phyloP scores from a whole-genome alignment of 2,113 vertebrate species.

The Labeo catla region DNA sequence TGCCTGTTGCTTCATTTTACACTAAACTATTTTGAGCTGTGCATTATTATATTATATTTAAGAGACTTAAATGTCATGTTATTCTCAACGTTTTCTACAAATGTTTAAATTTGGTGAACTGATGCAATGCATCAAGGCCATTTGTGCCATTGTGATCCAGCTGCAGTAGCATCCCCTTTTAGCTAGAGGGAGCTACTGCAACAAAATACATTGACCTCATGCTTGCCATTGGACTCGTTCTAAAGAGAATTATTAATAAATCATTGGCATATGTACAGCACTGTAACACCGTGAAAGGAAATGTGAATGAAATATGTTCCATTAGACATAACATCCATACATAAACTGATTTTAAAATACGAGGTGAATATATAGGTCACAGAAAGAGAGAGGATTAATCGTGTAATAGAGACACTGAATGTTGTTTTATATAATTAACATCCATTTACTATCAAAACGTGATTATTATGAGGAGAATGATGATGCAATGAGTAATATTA shows the following conservation, averaged over 20 bases:
- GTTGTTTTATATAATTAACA: background rate
- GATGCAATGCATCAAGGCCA: background rate
- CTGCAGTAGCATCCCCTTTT: slow-evolving; percentile 63
- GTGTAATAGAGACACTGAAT: background rate
- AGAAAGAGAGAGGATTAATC: background rate
- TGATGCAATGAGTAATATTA: background rate
- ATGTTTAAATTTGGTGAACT: background rate
- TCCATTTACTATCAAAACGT: background rate
- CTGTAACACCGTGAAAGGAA: background rate
- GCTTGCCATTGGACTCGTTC: slow-evolving; percentile 5
- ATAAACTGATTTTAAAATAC: background rate
- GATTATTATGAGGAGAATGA: background rate
- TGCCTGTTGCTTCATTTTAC: background rate
- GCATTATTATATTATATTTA: background rate
- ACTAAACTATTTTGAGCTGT: background rate
- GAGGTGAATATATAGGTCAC: background rate
- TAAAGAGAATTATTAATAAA: slow-evolving; percentile 13
- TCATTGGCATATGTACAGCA: background rate
- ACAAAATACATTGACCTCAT: slow-evolving; percentile 44
- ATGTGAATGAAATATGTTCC: background rate
- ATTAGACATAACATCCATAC: background rate
- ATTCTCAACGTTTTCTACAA: background rate
- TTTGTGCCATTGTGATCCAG: background rate
- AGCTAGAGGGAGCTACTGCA: slow-evolving; percentile 73
- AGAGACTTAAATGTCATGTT: too few species aligned